A percentile compares a stretch with the other conserved stretches of the same genome.
Conservation (phyloP, 2,797 vertebrate species). For the Babyrousa celebensis region DNA sequence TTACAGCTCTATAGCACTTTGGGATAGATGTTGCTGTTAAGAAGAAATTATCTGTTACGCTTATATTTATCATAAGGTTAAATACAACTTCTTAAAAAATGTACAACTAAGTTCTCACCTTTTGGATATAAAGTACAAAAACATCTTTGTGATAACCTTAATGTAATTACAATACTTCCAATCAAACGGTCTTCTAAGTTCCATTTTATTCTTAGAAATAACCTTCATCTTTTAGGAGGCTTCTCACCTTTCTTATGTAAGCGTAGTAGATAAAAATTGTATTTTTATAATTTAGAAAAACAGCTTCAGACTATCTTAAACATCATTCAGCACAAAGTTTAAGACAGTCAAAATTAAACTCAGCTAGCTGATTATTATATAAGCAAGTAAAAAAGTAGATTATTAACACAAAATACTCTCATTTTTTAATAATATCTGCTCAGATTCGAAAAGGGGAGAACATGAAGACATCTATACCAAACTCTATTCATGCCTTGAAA, state of each 20-base stretch:
- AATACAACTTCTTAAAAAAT: constrained; percentile 48
- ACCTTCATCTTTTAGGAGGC: constrained; percentile 30
- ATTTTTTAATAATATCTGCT: not conserved
- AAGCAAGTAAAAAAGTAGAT: constrained; percentile 5
- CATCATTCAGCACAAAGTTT: constrained; percentile 15
- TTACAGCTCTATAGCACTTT: constrained; percentile 95
- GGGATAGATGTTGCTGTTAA: constrained; percentile 97
- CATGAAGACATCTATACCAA: not conserved
- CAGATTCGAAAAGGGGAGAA: not conserved
- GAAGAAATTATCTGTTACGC: constrained; percentile 65
- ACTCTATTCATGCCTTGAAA: not conserved
- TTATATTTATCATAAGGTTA: constrained; percentile 51
- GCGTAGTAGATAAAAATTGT: not conserved
- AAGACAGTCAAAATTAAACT: constrained; percentile 64
- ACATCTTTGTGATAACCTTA: constrained; percentile 31
- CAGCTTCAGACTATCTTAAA: not conserved
- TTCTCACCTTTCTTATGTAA: constrained; percentile 62
- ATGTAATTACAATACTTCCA: not conserved
- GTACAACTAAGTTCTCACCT: constrained; percentile 12
- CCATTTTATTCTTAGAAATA: constrained; percentile 63
- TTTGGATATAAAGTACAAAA: constrained; percentile 39
- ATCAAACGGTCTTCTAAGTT: constrained; percentile 42
- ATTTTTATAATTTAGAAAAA: constrained; percentile 69
- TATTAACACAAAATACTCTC: not conserved
- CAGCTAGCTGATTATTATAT: not conserved